phyloP scores from a whole-genome alignment of 1,140 invertebrate genomes.

The Agrilus planipennis region DNA sequence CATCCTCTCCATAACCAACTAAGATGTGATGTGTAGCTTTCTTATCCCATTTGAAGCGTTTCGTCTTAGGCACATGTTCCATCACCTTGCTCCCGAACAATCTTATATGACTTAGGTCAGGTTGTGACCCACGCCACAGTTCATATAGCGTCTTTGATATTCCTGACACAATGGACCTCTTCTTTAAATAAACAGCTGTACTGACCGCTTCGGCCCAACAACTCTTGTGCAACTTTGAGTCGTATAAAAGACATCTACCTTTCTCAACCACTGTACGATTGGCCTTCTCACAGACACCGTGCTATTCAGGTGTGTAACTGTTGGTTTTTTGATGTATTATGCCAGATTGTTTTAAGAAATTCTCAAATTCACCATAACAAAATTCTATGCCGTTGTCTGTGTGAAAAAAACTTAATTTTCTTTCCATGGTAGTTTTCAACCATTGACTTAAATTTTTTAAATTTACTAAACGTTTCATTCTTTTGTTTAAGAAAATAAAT shows the following conservation, averaged over 20 bases:
- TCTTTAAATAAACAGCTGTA: conserved; percentile 23
- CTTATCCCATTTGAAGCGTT: conserved; percentile 23
- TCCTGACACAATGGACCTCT: conserved; percentile 3
- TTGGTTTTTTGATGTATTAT: neutral
- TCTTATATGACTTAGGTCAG: conserved; percentile 15
- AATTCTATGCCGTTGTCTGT: neutral
- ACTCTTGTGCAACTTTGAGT: conserved; percentile 23
- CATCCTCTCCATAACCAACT: neutral
- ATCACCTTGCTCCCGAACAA: conserved; percentile 34
- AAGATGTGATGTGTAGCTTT: neutral
- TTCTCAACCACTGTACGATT: conserved; percentile 13
- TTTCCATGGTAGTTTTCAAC: neutral
- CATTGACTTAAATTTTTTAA: neutral
- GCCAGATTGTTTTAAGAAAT: neutral
- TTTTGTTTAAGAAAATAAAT: conserved; percentile 26
- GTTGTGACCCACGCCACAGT: conserved; percentile 10
- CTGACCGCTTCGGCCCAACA: conserved; percentile 33
- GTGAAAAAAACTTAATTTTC: neutral
- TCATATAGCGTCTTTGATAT: neutral
- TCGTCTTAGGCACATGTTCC: conserved; percentile 29
- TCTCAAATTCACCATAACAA: neutral
- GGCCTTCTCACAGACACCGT: neutral
- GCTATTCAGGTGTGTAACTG: neutral
- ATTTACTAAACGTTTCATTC: neutral
- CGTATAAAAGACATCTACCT: conserved; percentile 30